Evolutionary conservation across 2,797 vertebrate species (phyloP).

Genomic region (Hypotaenidia okinawae): DNA sequence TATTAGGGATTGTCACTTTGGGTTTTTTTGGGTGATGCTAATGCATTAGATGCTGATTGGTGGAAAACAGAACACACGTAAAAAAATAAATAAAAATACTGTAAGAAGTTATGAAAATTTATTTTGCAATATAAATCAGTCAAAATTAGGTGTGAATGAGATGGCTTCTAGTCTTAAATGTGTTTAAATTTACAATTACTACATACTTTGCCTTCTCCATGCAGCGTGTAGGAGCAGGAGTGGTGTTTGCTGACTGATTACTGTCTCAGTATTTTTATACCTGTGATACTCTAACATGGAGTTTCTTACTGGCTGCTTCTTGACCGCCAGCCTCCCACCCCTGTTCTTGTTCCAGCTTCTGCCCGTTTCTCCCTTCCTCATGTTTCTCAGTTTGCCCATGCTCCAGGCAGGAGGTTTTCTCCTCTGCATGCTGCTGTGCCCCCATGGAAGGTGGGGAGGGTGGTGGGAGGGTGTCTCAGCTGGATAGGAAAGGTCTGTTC

Average conservation of each 20-base stretch:
- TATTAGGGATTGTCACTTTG: not conserved
- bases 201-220: not conserved
- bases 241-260: not conserved
- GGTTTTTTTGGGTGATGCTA: not conserved
- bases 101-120: not conserved
- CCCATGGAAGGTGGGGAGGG: not conserved
- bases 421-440: not conserved
- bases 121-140: not conserved
- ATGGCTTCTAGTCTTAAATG: not conserved
- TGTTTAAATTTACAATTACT: not conserved
- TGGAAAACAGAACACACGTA: not conserved
- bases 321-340: accelerated
- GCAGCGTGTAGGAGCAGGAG: not conserved
- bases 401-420: not conserved
- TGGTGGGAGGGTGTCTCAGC: not conserved
- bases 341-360: not conserved
- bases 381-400: not conserved
- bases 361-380: accelerated
- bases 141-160: not conserved
- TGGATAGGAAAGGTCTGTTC: not conserved
- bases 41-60: not conserved
- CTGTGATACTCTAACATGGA: not conserved
- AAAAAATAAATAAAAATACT: not conserved
- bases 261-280: not conserved
- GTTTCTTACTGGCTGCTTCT: not conserved